phyloP scores from a whole-genome alignment of 1,140 invertebrate genomes.

The Harlomillsia oculata region DNA sequence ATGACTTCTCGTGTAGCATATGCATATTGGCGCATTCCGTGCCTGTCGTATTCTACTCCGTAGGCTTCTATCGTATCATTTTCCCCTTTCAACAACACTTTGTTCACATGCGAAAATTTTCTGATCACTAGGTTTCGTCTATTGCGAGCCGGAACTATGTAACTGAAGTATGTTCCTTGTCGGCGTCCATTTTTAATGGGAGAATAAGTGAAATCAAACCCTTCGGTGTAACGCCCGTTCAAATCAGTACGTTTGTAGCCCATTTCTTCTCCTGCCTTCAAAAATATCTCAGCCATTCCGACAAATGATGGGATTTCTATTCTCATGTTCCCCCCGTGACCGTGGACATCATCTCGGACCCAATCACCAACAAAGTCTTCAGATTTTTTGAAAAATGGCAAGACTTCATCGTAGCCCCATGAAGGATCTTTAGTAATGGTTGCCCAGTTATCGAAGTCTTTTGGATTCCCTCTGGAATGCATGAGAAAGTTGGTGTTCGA shows the following conservation, averaged over 20 bases:
- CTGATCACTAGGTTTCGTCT: constrained; percentile 8
- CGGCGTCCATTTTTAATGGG: constrained; percentile 16
- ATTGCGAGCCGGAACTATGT: constrained; percentile 1
- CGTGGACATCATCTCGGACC: constrained; percentile 12
- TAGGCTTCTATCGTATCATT: neutral
- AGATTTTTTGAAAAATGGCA: constrained; percentile 11
- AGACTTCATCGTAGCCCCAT: constrained; percentile 12
- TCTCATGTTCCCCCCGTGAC: constrained; percentile 1
- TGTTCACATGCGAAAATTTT: constrained; percentile 24
- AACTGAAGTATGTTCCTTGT: constrained; percentile 11
- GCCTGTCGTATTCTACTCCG: constrained; percentile 8
- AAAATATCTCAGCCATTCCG: neutral
- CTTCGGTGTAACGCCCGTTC: constrained; percentile 10
- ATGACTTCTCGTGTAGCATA: neutral
- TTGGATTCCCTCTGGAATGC: constrained; percentile 10
- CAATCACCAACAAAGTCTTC: constrained; percentile 10
- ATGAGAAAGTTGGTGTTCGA: constrained; percentile 15
- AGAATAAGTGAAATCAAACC: constrained; percentile 20
- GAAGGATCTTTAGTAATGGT: constrained; percentile 1
- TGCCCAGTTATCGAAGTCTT: constrained; percentile 22
- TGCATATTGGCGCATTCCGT: neutral
- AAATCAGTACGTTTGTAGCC: constrained; percentile 9
- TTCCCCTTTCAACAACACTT: constrained; percentile 1
- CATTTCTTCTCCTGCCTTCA: neutral
- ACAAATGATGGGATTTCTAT: neutral